Evolutionary conservation across 1,140 invertebrate genomes (phyloP).

Genomic region (Drosophila arizonae): DNA sequence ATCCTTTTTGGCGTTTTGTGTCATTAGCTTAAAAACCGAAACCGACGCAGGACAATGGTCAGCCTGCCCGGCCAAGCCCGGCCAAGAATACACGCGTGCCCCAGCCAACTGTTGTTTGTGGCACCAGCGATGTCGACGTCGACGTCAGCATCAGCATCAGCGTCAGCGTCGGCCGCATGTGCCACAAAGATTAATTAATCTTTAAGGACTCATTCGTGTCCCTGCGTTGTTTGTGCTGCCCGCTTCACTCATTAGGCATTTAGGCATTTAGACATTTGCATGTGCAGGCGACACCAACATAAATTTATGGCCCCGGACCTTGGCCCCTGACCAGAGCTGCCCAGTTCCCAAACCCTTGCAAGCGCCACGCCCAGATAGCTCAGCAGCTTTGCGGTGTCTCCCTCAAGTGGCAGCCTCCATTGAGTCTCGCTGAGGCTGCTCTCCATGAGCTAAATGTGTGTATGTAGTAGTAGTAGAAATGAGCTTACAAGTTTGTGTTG

Average conservation of each 20-base stretch:
- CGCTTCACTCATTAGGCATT: conserved; percentile 66
- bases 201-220: conserved; percentile 80
- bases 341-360: neutral
- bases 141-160: conserved; percentile 19
- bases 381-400: conserved; percentile 13
- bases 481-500: too few relatives aligned
- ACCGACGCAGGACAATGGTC: conserved; percentile 61
- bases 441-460: too few relatives aligned
- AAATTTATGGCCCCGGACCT: conserved; percentile 60
- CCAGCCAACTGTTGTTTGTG: conserved; percentile 50
- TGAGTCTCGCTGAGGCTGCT: too few relatives aligned
- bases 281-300: conserved; percentile 63
- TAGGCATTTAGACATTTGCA: conserved; percentile 67
- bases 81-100: conserved; percentile 28
- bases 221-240: conserved; percentile 35
- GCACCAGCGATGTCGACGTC: conserved; percentile 29
- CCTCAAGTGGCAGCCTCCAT: neutral
- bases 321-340: neutral
- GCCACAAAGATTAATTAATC: conserved; percentile 83
- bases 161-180: conserved; percentile 65
- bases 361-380: neutral
- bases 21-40: conserved; percentile 72
- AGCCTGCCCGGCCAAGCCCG: conserved; percentile 20
- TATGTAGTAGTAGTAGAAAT: too few relatives aligned
- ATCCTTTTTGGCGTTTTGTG: conserved; percentile 79